Evolutionary conservation across 2,888 invertebrate genomes (phyloP).

Genomic region (Amblyteles armatorius): DNA sequence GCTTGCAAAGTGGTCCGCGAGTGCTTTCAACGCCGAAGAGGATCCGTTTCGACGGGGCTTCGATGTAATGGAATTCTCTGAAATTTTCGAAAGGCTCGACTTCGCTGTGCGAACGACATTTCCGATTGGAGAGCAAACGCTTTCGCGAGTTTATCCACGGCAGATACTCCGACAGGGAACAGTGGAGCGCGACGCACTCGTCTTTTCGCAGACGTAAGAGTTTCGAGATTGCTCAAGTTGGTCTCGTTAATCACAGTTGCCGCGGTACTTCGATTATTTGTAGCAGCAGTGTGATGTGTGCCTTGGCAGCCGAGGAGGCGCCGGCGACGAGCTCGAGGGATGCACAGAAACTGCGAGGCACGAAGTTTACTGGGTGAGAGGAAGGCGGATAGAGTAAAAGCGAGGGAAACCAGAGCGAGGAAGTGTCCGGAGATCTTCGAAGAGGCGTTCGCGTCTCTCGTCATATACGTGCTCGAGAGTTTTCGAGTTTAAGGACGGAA

Average conservation of each 20-base stretch:
- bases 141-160: conserved; percentile 22
- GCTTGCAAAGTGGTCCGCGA: background rate
- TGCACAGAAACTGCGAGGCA: conserved; percentile 11
- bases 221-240: conserved; percentile 66
- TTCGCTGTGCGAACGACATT: background rate
- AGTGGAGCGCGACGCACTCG: conserved; percentile 40
- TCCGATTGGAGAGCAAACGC: conserved; percentile 43
- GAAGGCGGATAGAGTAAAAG: conserved; percentile 11
- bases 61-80: background rate
- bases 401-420: background rate
- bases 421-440: conserved; percentile 35
- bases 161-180: background rate
- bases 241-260: conserved; percentile 68
- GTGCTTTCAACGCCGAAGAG: background rate
- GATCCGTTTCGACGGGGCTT: background rate
- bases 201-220: conserved; percentile 50
- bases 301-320: conserved; percentile 32
- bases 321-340: conserved; percentile 47
- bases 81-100: background rate
- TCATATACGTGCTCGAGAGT: conserved; percentile 45
- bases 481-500: conserved; percentile 60
- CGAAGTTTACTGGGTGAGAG: background rate
- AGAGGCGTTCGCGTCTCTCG: conserved; percentile 37
- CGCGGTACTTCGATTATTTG: conserved; percentile 49
- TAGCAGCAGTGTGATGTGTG: conserved; percentile 40